Conservation (phyloP, 2,113 vertebrate species). For the Mionectes macconnelli region DNA sequence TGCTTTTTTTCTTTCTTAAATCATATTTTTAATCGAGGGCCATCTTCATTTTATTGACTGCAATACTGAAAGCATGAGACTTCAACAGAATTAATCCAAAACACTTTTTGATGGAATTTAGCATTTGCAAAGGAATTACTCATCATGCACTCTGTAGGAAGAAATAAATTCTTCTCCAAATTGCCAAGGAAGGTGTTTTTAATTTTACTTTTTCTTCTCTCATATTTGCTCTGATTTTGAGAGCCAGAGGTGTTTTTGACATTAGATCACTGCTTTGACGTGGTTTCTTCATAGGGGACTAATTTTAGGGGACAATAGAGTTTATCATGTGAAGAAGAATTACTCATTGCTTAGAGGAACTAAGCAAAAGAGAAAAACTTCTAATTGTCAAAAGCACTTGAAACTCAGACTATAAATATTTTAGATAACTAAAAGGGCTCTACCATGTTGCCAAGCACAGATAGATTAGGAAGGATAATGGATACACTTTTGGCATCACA, state of each 20-base stretch:
- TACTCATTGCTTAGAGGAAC: conserved; percentile 43
- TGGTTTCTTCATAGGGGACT: conserved; percentile 44
- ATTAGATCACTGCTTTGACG: conserved; percentile 44
- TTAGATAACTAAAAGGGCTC: background rate
- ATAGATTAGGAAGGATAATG: background rate
- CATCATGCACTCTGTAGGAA: conserved; percentile 17
- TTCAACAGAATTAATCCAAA: background rate
- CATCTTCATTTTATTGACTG: background rate
- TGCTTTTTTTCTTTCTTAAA: background rate
- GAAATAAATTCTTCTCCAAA: conserved; percentile 38
- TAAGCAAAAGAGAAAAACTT: conserved; percentile 24
- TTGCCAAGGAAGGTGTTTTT: background rate
- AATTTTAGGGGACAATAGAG: conserved; percentile 33
- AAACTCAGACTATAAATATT: background rate
- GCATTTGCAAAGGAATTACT: conserved; percentile 52
- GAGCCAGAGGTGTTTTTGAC: conserved; percentile 27
- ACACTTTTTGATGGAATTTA: background rate
- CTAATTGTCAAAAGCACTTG: background rate
- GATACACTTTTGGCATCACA: background rate
- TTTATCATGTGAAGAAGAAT: conserved; percentile 30
- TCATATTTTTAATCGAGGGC: background rate
- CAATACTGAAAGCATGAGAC: background rate
- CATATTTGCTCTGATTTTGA: conserved; percentile 31
- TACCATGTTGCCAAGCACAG: background rate
- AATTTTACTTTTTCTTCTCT: background rate